These are phyloP conservation scores for Cotesia typhae DNA, from an alignment of 1,140 invertebrate genomes.

Conservation along the genomic window DNA sequence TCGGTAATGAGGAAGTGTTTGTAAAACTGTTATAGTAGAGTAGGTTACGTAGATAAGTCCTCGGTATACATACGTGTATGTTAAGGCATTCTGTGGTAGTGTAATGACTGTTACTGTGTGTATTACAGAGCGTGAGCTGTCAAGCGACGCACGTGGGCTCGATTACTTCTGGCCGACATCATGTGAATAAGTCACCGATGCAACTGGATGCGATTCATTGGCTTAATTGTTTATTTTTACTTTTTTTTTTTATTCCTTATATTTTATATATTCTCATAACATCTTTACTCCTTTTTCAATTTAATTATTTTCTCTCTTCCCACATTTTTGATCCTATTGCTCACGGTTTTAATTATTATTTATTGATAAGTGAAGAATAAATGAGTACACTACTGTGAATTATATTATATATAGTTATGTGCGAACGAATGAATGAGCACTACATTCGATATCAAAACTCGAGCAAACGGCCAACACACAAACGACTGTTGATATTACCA, in stretches of 20 bases:
- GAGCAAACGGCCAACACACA: constrained; percentile 29
- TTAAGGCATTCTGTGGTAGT: no score
- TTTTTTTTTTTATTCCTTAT: not conserved
- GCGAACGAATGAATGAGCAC: constrained; percentile 15
- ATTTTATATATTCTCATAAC: not conserved
- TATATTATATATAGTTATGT: constrained; percentile 1
- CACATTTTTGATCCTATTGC: no score
- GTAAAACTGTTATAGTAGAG: constrained; percentile 58
- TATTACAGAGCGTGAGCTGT: constrained; percentile 36
- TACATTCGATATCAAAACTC: constrained; percentile 50
- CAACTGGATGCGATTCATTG: constrained; percentile 3
- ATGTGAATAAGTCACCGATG: constrained; percentile 27
- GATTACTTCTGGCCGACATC: constrained; percentile 36
- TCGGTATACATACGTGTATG: constrained; percentile 34
- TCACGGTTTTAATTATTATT: no score
- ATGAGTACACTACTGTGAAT: no score
- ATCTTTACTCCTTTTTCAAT: no score
- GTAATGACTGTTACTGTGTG: no score
- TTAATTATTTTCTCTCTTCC: no score
- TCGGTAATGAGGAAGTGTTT: constrained; percentile 56
- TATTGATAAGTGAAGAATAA: no score
- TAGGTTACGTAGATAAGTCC: constrained; percentile 61
- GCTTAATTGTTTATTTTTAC: not conserved
- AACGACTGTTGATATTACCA: constrained; percentile 57
- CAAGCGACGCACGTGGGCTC: constrained; percentile 44